Conservation (phyloP, 2,113 vertebrate species). For the Myotis yumanensis region DNA sequence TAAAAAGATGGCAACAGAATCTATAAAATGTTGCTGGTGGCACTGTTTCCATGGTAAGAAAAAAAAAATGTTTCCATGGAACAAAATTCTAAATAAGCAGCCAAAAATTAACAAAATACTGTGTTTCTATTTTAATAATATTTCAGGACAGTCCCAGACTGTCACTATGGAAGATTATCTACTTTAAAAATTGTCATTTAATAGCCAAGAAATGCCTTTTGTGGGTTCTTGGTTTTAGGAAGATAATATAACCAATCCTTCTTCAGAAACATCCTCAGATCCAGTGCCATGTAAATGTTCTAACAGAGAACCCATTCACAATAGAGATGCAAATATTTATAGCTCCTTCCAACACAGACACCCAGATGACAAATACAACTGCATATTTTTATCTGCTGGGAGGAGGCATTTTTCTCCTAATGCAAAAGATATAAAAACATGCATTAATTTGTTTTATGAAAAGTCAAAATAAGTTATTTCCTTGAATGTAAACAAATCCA, state of each 20-base stretch:
- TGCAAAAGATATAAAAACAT: background rate
- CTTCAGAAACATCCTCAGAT: constrained; percentile 11
- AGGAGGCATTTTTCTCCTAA: background rate
- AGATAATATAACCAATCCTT: background rate
- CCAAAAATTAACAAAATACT: background rate
- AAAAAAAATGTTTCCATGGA: background rate
- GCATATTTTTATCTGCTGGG: background rate
- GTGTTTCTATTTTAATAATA: constrained; percentile 53
- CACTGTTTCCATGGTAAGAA: constrained; percentile 17
- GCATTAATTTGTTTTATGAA: background rate
- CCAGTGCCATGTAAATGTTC: background rate
- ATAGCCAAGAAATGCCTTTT: constrained; percentile 45
- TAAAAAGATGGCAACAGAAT: background rate
- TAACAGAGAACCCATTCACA: background rate
- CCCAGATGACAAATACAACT: background rate
- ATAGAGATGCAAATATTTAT: background rate
- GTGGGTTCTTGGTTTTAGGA: constrained; percentile 32
- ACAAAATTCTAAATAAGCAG: background rate
- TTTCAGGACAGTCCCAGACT: constrained; percentile 53
- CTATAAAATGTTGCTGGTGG: constrained; percentile 34
- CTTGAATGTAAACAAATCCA: background rate
- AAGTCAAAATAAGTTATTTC: background rate
- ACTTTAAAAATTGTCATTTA: constrained; percentile 57
- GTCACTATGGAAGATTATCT: constrained; percentile 39
- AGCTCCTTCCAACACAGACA: background rate